These are phyloP conservation scores for Dendrophyllia cribrosa DNA, from an alignment of 64 coral and sea anemone species.

Conservation along the genomic window DNA sequence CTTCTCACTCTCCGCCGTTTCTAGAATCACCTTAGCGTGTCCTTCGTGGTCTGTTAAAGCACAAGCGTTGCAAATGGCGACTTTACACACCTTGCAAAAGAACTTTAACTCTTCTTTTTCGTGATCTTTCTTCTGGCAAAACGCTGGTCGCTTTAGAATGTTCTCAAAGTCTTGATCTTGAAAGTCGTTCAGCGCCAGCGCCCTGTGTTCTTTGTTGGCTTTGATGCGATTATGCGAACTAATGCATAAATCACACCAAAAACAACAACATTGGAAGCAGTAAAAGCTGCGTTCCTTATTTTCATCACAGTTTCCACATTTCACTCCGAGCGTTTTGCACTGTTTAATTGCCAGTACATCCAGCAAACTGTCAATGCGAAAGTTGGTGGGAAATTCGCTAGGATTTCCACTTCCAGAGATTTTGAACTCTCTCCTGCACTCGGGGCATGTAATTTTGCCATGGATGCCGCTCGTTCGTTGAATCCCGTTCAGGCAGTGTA, in stretches of 20 bases:
- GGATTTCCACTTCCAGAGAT: not conserved
- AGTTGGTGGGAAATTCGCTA: not conserved
- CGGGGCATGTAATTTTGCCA: not conserved
- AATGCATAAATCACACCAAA: too few species aligned
- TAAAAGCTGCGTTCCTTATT: not conserved
- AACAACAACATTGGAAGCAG: not conserved
- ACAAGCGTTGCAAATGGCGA: not conserved
- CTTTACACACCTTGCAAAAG: not conserved
- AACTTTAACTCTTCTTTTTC: not conserved
- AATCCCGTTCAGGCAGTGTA: too few species aligned
- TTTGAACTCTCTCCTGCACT: not conserved
- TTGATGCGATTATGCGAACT: not conserved
- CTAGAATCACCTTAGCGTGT: not conserved
- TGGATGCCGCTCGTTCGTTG: too few species aligned
- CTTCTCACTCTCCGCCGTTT: not conserved
- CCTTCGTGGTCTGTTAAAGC: not conserved
- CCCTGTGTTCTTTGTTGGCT: not conserved
- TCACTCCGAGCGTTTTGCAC: not conserved
- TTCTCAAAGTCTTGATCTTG: not conserved
- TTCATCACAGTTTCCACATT: conserved; percentile 13
- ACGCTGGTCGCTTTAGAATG: not conserved
- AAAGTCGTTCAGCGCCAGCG: conserved; percentile 36
- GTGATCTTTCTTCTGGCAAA: not conserved
- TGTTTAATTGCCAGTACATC: not conserved
- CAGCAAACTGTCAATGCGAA: not conserved